Evolutionary conservation across 1,140 invertebrate species (phyloP), one percentile per base, ranked within the genome.

Genomic region (Sitophilus oryzae): DNA sequence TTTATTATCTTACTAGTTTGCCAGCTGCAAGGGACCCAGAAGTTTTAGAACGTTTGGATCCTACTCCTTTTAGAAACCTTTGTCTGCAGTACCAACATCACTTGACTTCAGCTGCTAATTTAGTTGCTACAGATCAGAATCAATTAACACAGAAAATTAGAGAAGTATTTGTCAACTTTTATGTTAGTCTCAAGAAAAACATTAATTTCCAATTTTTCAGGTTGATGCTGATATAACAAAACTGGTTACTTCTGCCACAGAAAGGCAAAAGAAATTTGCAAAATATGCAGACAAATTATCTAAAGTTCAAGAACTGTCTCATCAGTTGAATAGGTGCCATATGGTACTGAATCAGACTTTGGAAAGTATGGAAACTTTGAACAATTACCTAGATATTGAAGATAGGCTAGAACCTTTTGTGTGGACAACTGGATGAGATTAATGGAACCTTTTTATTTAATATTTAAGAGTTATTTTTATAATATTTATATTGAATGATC

Each of bases 391-490:
- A 23, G 91, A 93, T 4, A 75, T 85, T 40, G 84, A 89, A 23
- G 87, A 93, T 54, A 79, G 89, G 30, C 68, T 96, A 15, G 90
- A 95, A 73, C 88, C 91, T 0, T 95, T 96, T 72, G 83, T 90
- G 8, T 93, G 89, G 91, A 89, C 86, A 5, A 89, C 87, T 41
- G 86, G 84, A 68, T 85, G 72, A 77, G 56, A 64, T 35, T 63
- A 45, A n/a, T n/a, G n/a, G n/a, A 16, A 10, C 25, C n/a, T 23
- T 23, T 5, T 16, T 5, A 3, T 25, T 41, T 15, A 6, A 6
- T 30, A 30, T 30, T 11, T 30, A 11, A 30, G 11, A 30, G 11
- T 30, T 30, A n/a, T n/a, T n/a, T n/a, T n/a, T n/a, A n/a, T n/a
- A n/a, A n/a, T n/a, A n/a, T n/a, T n/a, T n/a, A n/a, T n/a, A n/a